Conservation (phyloP, 2,113 vertebrate species). For the Dasyprocta punctata region DNA sequence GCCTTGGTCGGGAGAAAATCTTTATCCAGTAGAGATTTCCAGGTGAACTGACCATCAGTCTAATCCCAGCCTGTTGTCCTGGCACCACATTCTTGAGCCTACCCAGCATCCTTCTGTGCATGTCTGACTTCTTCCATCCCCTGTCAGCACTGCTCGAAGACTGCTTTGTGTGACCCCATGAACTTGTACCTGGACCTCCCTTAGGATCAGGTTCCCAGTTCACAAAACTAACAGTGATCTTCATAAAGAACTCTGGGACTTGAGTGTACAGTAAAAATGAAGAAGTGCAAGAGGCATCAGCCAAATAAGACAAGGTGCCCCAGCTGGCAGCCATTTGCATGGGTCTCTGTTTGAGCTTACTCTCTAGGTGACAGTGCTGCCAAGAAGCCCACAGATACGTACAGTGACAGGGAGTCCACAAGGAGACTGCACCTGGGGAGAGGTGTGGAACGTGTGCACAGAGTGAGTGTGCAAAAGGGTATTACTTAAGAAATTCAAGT, state of each 20-base stretch:
- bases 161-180: not conserved
- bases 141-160: not conserved
- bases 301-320: not conserved
- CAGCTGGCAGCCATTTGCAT: not conserved
- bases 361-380: not conserved
- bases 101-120: not conserved
- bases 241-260: not conserved
- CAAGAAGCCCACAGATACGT: not conserved
- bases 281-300: not conserved
- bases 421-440: not conserved
- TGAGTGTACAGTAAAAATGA: not conserved
- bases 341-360: conserved; percentile 20
- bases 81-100: not conserved
- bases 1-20: not conserved
- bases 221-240: not conserved
- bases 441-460: no score
- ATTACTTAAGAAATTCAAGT: not conserved
- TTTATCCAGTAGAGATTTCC: not conserved
- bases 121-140: not conserved
- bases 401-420: not conserved
- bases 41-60: not conserved
- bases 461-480: not conserved
- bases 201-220: not conserved
- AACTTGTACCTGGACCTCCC: not conserved
- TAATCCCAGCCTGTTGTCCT: not conserved